phyloP scores from a whole-genome alignment of 37 sponge, comb jelly and placozoan species.

The Oscarella lobularis region DNA sequence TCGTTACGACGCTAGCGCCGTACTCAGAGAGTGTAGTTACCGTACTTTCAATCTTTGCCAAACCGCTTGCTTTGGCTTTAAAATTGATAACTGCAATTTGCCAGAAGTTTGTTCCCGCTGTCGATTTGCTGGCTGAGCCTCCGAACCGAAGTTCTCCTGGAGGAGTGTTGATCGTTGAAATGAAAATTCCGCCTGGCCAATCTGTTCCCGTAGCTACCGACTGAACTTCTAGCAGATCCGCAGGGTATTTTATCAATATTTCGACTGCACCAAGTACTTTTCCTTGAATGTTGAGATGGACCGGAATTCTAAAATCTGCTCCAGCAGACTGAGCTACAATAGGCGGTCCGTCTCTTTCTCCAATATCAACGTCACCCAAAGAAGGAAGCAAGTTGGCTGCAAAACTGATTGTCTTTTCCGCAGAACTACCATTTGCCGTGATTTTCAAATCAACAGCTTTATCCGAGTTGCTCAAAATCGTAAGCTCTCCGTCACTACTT shows the following conservation, averaged over 20 bases:
- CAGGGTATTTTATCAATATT: not conserved
- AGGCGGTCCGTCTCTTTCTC: not conserved
- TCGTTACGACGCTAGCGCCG: not conserved
- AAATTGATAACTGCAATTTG: not conserved
- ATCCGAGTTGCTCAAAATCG: not conserved
- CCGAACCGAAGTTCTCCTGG: not conserved
- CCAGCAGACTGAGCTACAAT: not conserved
- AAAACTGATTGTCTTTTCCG: not conserved
- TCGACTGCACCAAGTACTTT: conserved; percentile 9
- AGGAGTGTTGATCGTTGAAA: not conserved
- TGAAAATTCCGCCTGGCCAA: conserved; percentile 6
- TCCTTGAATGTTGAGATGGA: not conserved
- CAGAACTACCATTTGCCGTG: not conserved
- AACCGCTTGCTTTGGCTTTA: not conserved
- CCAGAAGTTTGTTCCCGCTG: not conserved
- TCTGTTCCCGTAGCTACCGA: not conserved
- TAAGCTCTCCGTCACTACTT: not conserved
- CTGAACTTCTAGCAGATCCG: not conserved
- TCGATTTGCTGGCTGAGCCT: not conserved
- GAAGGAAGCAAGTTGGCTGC: not conserved
- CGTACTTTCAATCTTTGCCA: not conserved
- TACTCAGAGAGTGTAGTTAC: not conserved
- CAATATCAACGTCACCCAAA: conserved; percentile 5
- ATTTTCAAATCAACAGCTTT: not conserved
- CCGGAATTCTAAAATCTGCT: not conserved